Evolutionary conservation across 1,140 invertebrate genomes (phyloP).

Genomic region (Hestina assimilis): DNA sequence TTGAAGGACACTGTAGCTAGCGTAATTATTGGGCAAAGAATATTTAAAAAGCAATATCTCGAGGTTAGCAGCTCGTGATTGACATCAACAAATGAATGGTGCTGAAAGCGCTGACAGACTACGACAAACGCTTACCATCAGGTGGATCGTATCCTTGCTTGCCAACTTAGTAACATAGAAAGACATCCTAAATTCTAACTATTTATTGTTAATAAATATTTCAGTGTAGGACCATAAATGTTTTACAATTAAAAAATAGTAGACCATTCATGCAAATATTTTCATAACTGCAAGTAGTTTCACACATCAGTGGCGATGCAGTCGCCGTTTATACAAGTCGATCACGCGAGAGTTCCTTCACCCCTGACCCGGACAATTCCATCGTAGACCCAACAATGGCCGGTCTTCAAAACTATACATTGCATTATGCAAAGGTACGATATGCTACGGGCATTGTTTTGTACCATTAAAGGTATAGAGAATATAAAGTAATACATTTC

Average conservation of each 20-base stretch:
- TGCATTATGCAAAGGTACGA: not conserved
- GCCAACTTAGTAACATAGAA: too few relatives aligned
- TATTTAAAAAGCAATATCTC: too few relatives aligned
- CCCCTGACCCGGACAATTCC: conserved; percentile 48
- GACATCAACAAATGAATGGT: too few relatives aligned
- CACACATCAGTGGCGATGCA: conserved; percentile 31
- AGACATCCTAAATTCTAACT: too few relatives aligned
- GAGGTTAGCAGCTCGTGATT: too few relatives aligned
- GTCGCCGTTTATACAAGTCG: conserved; percentile 30
- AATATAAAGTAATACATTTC: too few relatives aligned
- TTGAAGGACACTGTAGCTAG: too few relatives aligned
- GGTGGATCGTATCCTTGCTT: too few relatives aligned
- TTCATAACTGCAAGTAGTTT: conserved; percentile 21
- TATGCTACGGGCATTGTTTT: not conserved
- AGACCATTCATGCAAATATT: conserved; percentile 14
- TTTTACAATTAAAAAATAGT: conserved; percentile 6
- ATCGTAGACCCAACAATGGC: conserved; percentile 7
- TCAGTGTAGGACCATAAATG: not conserved
- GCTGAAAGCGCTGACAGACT: too few relatives aligned
- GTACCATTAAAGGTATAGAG: not conserved
- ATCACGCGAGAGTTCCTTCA: conserved; percentile 59
- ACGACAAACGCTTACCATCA: too few relatives aligned
- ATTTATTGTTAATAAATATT: not conserved
- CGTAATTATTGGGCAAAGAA: too few relatives aligned
- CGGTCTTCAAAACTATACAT: conserved; percentile 10